Evolutionary conservation across 2,888 invertebrate species (phyloP).

Genomic region (Oxyteleia sp.): DNA sequence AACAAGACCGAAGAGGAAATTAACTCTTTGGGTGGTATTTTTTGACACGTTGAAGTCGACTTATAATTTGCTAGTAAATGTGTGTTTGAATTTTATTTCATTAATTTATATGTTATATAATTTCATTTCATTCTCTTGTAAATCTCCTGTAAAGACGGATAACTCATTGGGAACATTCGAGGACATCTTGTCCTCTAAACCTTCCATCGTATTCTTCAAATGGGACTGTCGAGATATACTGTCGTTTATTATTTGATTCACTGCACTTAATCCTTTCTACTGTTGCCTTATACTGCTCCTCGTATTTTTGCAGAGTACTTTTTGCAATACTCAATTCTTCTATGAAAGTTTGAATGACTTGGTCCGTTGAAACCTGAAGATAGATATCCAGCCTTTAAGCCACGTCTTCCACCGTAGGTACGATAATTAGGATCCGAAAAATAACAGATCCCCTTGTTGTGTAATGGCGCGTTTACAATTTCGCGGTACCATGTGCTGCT

Average conservation of each 20-base stretch:
- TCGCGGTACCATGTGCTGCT: slow-evolving; percentile 90
- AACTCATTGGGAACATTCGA: slow-evolving; percentile 74
- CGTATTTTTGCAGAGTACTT: slow-evolving; percentile 66
- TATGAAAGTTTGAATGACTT: slow-evolving; percentile 88
- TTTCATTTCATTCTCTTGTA: too few relatives aligned
- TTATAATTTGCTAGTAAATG: too few relatives aligned
- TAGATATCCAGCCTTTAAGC: slow-evolving; percentile 88
- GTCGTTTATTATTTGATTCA: slow-evolving; percentile 71
- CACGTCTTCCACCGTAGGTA: slow-evolving; percentile 90
- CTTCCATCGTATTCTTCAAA: slow-evolving; percentile 77
- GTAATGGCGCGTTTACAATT: slow-evolving; percentile 91
- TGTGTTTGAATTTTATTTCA: too few relatives aligned
- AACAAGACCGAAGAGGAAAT: too few relatives aligned
- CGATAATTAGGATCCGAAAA: slow-evolving; percentile 93
- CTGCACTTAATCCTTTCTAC: slow-evolving; percentile 76
- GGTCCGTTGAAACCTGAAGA: slow-evolving; percentile 91
- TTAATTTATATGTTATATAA: too few relatives aligned
- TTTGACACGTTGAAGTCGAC: too few relatives aligned
- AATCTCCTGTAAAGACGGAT: slow-evolving; percentile 81
- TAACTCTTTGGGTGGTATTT: too few relatives aligned
- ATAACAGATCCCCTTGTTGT: slow-evolving; percentile 90
- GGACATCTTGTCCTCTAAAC: slow-evolving; percentile 78
- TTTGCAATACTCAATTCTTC: slow-evolving; percentile 79
- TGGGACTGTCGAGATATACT: slow-evolving; percentile 72
- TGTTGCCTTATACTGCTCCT: slow-evolving; percentile 58